Evolutionary conservation across 2,888 invertebrate species (phyloP), one percentile per base, ranked within the genome.

Genomic region (Hartigia nigra): DNA sequence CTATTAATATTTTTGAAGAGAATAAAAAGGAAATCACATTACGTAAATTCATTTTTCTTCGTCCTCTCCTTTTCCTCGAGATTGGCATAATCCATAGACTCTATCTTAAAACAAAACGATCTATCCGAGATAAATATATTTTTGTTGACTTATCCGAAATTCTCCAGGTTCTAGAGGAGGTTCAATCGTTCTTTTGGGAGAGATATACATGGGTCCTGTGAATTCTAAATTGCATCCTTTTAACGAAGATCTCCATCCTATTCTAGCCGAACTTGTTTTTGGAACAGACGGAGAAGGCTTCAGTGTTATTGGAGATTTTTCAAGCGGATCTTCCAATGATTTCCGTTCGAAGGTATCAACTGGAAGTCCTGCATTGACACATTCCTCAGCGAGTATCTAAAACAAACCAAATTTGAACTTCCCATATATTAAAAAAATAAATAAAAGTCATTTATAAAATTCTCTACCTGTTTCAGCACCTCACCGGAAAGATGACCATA

Each of bases 231-330:
- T 89, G 82, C 90, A 89, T 75, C 92, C 89, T 9, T 80, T 74
- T 36, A 85, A 84, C 12, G 91, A 88, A 74, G 92, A 92, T 81
- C 93, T 88, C 92, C 93, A 93, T 12, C 93, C 93, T 76, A 93
- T 86, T 77, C 91, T 85, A 76, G 91, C 92, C 91, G 90, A 88
- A 81, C 89, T 87, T 75, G 88, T 90, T 70, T 77, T 85, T 76
- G 90, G 89, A 81, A 89, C 80, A 31, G 84, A 78, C 31, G 88
- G 86, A 69, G 89, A 89, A 12, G 86, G 76, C 82, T 87, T 85
- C 78, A 87, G 76, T 74, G 79, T 75, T 80, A 86, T 85, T 78
- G 86, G 84, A 77, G 85, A 86, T 82, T 80, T 82, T 77, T 84
- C 80, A 78, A 79, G 79, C 72, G 74, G 69, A 79, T 84, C 84